phyloP scores from a whole-genome alignment of 2,113 vertebrate genomes.

The Erinaceus europaeus region DNA sequence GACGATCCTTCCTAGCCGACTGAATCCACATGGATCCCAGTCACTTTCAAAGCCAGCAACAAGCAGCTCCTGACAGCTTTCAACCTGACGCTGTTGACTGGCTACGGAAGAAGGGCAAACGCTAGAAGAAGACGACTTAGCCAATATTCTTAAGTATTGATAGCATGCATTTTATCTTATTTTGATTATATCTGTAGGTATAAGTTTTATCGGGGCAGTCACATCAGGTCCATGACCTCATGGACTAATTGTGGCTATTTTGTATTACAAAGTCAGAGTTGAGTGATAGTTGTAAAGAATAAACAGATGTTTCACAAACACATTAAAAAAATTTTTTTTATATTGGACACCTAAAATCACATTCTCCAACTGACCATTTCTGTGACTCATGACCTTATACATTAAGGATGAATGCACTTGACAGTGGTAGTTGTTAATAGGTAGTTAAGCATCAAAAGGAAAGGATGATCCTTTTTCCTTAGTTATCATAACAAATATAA shows the following conservation, averaged over 20 bases:
- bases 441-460: neutral
- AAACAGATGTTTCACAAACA: neutral
- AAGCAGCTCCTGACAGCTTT: too few species aligned
- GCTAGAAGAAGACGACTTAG: too few species aligned
- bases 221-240: rapidly evolving
- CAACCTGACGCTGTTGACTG: too few species aligned
- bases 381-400: neutral
- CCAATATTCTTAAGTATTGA: too few species aligned
- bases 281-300: neutral
- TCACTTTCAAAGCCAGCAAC: too few species aligned
- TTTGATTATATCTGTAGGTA: too few species aligned
- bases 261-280: neutral
- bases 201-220: neutral
- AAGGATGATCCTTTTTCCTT: neutral
- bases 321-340: neutral
- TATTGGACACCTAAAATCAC: neutral
- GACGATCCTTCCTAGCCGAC: too few species aligned
- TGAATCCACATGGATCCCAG: too few species aligned
- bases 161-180: too few species aligned
- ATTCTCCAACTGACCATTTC: neutral
- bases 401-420: neutral
- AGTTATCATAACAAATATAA: too few species aligned
- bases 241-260: too few species aligned
- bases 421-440: neutral
- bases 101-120: too few species aligned